Percentiles rank a stretch among this genome's conserved stretches.
Evolutionary conservation across 2,113 vertebrate genomes (phyloP).

Genomic region (Ceyx melanurus): DNA sequence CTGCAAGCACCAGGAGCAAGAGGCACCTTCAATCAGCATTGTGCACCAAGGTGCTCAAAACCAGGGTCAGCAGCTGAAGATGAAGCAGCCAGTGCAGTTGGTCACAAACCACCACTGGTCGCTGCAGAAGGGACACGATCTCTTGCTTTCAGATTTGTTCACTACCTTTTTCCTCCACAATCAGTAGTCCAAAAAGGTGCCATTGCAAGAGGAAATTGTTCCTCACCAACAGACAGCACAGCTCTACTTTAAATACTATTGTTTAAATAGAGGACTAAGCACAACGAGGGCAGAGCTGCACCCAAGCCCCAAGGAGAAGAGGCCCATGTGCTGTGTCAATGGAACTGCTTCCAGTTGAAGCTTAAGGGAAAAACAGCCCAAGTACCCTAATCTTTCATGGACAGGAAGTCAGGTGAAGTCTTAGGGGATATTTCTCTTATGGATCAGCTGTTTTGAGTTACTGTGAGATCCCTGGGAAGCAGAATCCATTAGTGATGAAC

Average conservation of each 20-base stretch:
- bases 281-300: neutral
- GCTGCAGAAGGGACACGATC: neutral
- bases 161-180: neutral
- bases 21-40: neutral
- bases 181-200: neutral
- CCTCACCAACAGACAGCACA: neutral
- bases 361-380: neutral
- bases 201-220: neutral
- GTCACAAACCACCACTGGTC: neutral
- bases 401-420: neutral
- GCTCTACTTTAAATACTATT: neutral
- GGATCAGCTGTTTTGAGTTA: neutral
- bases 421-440: neutral
- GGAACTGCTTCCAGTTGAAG: neutral
- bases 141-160: neutral
- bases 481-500: neutral
- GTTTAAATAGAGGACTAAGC: neutral
- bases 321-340: rapidly evolving
- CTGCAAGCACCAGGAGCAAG: neutral
- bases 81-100: neutral
- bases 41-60: neutral
- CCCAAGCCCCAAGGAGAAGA: neutral
- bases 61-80: neutral
- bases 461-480: neutral
- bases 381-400: neutral